Percentiles rank a stretch among this genome's conserved stretches.
phyloP scores from a whole-genome alignment of 2,113 vertebrate species.

The Anarrhichthys ocellatus region DNA sequence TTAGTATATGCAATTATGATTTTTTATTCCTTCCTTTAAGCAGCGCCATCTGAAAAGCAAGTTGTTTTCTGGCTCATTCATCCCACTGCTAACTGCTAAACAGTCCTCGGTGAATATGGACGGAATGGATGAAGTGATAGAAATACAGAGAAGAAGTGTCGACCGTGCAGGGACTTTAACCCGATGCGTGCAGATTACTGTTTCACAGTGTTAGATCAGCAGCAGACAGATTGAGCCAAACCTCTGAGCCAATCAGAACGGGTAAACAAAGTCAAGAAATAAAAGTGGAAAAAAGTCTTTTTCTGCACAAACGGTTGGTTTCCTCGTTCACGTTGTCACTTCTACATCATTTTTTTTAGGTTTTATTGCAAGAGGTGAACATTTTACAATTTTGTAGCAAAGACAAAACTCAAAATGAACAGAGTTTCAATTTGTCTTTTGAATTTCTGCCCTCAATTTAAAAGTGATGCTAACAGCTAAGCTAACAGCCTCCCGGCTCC shows the following conservation, averaged over 20 bases:
- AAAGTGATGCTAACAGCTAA: neutral
- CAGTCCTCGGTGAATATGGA: neutral
- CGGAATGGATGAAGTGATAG: neutral
- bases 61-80: neutral
- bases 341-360: neutral
- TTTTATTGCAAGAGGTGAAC: neutral
- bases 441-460: neutral
- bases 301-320: neutral
- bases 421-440: neutral
- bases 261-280: neutral
- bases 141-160: neutral
- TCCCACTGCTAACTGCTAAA: neutral
- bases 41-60: constrained; percentile 1
- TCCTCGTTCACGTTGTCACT: neutral
- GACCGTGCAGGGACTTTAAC: neutral
- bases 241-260: neutral
- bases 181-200: constrained; percentile 1
- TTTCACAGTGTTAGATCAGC: neutral
- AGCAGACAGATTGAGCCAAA: constrained; percentile 19
- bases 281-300: neutral
- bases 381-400: constrained; percentile 18
- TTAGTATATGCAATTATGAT: constrained; percentile 81
- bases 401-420: neutral
- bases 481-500: neutral
- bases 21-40: constrained; percentile 40